A percentile compares a stretch with the other conserved stretches of the same genome.
Conservation (phyloP, 1,140 invertebrate species). For the Drosophila nikananu region DNA sequence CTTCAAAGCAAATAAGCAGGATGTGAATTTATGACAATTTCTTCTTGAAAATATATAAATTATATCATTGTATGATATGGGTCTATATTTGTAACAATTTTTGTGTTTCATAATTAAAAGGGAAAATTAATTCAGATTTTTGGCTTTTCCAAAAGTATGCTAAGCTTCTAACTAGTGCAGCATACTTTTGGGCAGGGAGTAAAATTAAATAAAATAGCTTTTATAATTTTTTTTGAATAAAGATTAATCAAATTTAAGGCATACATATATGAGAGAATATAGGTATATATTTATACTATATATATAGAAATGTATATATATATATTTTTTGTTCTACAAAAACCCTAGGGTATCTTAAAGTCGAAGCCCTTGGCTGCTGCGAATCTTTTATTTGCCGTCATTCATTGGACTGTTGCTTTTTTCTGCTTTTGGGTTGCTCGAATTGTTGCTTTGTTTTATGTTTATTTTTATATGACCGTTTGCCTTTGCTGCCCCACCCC, state of each 20-base stretch:
- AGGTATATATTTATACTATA: neutral
- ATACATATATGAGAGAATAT: neutral
- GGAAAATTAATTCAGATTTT: neutral
- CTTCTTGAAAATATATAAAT: neutral
- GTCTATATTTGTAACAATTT: neutral
- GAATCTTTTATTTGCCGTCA: slow-evolving; percentile 6
- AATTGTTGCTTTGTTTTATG: slow-evolving; percentile 39
- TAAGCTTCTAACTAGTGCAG: neutral
- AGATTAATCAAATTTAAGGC: too few species aligned
- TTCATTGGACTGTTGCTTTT: slow-evolving; percentile 31
- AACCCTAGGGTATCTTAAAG: neutral
- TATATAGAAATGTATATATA: neutral
- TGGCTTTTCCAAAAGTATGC: neutral
- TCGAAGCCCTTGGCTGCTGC: neutral
- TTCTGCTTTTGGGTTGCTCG: slow-evolving; percentile 19
- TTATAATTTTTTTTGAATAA: too few species aligned
- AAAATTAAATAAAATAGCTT: neutral
- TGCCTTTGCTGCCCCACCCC: slow-evolving; percentile 35
- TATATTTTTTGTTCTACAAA: neutral
- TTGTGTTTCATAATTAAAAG: neutral
- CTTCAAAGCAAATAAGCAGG: neutral
- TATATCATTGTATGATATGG: neutral
- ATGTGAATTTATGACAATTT: neutral
- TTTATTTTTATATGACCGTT: slow-evolving; percentile 69
- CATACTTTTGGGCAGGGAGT: neutral